Evolutionary conservation across 2,888 invertebrate species (phyloP).

Genomic region (Isoperla grammatica): DNA sequence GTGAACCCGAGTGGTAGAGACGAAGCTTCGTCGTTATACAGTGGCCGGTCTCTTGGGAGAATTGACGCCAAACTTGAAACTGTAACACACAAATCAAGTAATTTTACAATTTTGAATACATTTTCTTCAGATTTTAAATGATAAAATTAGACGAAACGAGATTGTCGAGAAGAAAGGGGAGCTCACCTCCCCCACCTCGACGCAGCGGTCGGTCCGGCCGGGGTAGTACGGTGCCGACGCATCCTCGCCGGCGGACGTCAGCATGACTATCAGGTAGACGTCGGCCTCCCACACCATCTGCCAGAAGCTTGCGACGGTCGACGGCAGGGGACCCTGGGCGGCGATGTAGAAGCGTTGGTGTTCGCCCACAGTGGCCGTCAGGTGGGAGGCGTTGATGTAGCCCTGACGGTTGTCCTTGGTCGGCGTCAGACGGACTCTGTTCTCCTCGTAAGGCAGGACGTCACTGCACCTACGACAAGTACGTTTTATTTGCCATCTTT

Average conservation of each 20-base stretch:
- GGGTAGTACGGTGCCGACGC: constrained; percentile 53
- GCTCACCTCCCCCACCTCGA: constrained; percentile 61
- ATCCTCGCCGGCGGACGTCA: constrained; percentile 55
- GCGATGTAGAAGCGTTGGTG: constrained; percentile 82
- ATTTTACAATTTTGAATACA: no score
- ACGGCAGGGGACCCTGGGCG: constrained; percentile 60
- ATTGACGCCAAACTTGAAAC: constrained; percentile 66
- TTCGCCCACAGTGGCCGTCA: constrained; percentile 77
- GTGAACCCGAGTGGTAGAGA: constrained; percentile 51
- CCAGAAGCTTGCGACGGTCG: constrained; percentile 69
- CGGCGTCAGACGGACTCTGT: constrained; percentile 77
- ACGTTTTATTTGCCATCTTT: no score
- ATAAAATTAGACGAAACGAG: no score
- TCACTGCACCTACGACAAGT: constrained; percentile 51
- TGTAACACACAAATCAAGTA: constrained; percentile 39
- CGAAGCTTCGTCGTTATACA: constrained; percentile 58
- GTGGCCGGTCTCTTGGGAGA: constrained; percentile 58
- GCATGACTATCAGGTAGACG: constrained; percentile 71
- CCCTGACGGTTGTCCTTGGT: constrained; percentile 77
- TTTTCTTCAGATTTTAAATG: no score
- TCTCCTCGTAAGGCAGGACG: constrained; percentile 87
- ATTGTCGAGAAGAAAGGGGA: no score
- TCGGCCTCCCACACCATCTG: constrained; percentile 88
- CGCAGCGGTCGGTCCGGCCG: constrained; percentile 51
- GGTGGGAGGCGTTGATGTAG: constrained; percentile 87